phyloP scores from a whole-genome alignment of 2,113 vertebrate genomes.

The Petromus typicus region DNA sequence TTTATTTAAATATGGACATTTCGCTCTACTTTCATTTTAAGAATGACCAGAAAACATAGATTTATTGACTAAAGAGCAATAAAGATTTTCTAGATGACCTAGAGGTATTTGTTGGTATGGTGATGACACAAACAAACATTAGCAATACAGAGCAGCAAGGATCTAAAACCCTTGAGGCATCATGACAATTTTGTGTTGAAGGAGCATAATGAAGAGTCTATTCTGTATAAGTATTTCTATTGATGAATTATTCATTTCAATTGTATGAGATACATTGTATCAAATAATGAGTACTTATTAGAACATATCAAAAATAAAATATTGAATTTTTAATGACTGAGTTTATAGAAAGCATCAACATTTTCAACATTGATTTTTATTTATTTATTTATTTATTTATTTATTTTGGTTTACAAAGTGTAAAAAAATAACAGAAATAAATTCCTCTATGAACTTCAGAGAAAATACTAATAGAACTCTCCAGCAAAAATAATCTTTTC shows the following conservation, averaged over 20 bases:
- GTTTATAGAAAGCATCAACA: not conserved
- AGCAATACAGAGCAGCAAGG: not conserved
- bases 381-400: no score
- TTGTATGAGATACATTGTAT: not conserved
- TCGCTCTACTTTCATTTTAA: not conserved
- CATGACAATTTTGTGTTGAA: not conserved
- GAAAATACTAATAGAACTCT: not conserved
- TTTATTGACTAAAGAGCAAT: not conserved
- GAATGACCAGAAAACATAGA: not conserved
- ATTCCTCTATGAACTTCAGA: not conserved
- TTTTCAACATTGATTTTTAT: not conserved
- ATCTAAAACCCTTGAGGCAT: not conserved
- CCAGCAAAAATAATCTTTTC: not conserved
- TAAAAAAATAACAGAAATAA: not conserved
- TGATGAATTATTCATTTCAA: not conserved
- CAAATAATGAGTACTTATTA: not conserved
- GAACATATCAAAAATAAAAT: not conserved
- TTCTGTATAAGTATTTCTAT: not conserved
- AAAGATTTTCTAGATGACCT: not conserved
- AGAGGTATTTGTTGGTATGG: not conserved
- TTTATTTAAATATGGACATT: not conserved
- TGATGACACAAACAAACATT: not conserved
- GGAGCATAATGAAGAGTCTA: not conserved
- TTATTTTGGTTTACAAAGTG: not conserved
- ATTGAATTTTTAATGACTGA: not conserved